phyloP scores from a whole-genome alignment of 2,113 vertebrate species.

The Coregonus clupeaformis region DNA sequence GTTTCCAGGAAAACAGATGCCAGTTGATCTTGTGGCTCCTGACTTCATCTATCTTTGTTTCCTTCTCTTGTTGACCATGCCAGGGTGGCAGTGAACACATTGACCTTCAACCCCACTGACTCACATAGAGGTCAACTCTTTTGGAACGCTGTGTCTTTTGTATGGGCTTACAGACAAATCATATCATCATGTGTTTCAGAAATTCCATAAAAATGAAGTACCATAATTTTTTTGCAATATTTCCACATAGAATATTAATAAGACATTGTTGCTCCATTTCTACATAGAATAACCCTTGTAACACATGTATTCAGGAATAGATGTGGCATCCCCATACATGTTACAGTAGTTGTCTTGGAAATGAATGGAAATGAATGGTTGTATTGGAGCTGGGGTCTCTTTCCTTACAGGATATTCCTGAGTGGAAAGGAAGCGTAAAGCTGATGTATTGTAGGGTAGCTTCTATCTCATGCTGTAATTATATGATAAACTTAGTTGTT shows the following conservation, averaged over 20 bases:
- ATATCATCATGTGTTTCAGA: no score
- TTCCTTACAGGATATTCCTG: neutral
- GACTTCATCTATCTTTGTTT: slow-evolving; percentile 38
- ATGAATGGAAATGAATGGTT: neutral
- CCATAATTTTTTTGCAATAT: no score
- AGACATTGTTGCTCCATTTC: no score
- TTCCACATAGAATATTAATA: no score
- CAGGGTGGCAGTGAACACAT: neutral
- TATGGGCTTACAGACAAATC: neutral
- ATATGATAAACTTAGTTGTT: neutral
- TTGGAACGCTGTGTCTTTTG: neutral
- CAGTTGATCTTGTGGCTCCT: slow-evolving; percentile 20
- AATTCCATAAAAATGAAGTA: no score
- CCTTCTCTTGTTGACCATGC: neutral
- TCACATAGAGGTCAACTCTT: neutral
- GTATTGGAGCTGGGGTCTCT: neutral
- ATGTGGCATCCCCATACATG: no score
- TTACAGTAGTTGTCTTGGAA: neutral
- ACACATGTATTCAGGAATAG: no score
- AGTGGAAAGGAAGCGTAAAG: neutral
- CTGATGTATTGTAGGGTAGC: neutral
- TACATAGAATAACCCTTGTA: no score
- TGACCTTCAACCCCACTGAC: neutral
- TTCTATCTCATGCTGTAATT: slow-evolving; percentile 22
- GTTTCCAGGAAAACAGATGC: slow-evolving; percentile 23